phyloP scores from a whole-genome alignment of 2,113 vertebrate species.

The Chunga burmeisteri region DNA sequence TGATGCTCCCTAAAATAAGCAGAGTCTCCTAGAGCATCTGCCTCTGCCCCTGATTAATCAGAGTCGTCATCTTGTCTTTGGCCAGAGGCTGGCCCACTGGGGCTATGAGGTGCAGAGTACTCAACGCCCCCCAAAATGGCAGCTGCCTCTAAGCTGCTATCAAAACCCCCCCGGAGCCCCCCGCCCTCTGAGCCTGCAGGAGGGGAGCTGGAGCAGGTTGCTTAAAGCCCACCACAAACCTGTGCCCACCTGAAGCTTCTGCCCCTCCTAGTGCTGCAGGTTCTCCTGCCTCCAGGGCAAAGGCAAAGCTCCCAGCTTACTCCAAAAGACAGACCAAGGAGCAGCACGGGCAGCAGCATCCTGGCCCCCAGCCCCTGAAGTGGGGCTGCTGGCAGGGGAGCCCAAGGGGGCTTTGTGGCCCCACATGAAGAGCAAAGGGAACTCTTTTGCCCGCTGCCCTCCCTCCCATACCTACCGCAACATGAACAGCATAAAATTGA shows the following conservation, averaged over 20 bases:
- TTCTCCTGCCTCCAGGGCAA: not conserved
- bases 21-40: not conserved
- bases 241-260: not conserved
- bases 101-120: not conserved
- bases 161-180: not conserved
- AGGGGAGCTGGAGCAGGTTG: not conserved
- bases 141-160: not conserved
- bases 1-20: not conserved
- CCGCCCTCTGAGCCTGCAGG: not conserved
- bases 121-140: not conserved
- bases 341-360: not conserved
- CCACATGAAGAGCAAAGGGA: fast-evolving
- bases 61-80: not conserved
- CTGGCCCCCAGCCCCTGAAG: fast-evolving
- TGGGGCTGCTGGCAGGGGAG: fast-evolving
- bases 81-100: not conserved
- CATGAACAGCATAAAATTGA: not conserved
- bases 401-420: not conserved
- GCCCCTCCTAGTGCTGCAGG: not conserved
- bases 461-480: too few relatives aligned
- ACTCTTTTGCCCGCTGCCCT: not conserved
- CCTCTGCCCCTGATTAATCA: not conserved
- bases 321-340: not conserved
- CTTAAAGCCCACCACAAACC: not conserved
- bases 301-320: not conserved